A percentile compares a stretch with the other conserved stretches of the same genome.
phyloP scores from a whole-genome alignment of 1,140 invertebrate genomes.

The Teleopsis dalmanni region DNA sequence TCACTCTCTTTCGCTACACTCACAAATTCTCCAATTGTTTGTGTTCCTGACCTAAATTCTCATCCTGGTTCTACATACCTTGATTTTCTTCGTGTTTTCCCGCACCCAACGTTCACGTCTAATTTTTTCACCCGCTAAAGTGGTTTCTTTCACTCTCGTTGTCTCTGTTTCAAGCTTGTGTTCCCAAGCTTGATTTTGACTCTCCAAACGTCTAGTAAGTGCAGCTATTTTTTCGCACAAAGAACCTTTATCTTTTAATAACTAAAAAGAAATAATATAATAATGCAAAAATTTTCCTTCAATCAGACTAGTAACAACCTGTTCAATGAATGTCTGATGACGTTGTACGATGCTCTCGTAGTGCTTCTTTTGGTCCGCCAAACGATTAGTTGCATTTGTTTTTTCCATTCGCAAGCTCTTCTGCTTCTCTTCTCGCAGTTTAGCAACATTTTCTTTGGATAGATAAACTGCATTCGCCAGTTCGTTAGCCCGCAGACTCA shows the following conservation, averaged over 20 bases:
- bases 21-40: too few species aligned
- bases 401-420: conserved; percentile 36
- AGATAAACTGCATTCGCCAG: conserved; percentile 41
- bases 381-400: conserved; percentile 26
- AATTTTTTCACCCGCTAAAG: conserved; percentile 58
- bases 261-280: conserved; percentile 19
- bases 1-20: too few species aligned
- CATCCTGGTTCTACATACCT: too few species aligned
- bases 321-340: conserved; percentile 64
- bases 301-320: conserved; percentile 25
- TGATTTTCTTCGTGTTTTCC: conserved; percentile 62
- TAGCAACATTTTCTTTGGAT: conserved; percentile 38
- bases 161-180: conserved; percentile 59
- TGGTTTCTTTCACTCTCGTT: conserved; percentile 55
- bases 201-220: conserved; percentile 46
- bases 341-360: conserved; percentile 55
- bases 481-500: conserved; percentile 40
- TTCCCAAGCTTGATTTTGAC: conserved; percentile 50
- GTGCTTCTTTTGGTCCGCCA: conserved; percentile 57
- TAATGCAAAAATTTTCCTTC: neutral
- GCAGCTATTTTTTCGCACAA: conserved; percentile 59
- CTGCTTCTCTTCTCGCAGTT: conserved; percentile 35
- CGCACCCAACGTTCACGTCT: conserved; percentile 60
- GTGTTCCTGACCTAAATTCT: too few species aligned
- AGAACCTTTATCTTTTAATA: conserved; percentile 58